A percentile compares a stretch with the other conserved stretches of the same genome.
These are phyloP conservation scores for Pogonocherus hispidulus DNA, from an alignment of 2,888 invertebrate genomes.

Conservation along the genomic window DNA sequence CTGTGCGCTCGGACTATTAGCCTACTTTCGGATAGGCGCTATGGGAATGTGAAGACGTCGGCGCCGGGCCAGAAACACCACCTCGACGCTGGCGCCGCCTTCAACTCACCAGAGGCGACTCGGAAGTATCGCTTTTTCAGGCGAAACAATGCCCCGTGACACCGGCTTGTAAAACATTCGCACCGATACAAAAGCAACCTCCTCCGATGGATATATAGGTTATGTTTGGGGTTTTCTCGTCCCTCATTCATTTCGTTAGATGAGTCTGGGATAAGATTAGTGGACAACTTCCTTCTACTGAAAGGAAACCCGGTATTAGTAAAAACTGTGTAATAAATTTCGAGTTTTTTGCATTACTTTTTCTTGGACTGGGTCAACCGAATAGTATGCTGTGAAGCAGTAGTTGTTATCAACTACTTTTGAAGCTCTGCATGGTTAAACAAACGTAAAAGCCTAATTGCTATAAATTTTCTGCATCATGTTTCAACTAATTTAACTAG, in stretches of 20 bases:
- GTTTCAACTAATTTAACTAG: too few species aligned
- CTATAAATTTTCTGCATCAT: too few species aligned
- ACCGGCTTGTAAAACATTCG: conserved; percentile 42
- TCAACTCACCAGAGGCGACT: conserved; percentile 40
- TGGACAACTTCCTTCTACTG: background rate
- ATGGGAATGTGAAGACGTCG: conserved; percentile 30
- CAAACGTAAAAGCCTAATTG: too few species aligned
- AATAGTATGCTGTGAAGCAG: background rate
- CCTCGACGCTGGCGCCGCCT: conserved; percentile 39
- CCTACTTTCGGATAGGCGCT: conserved; percentile 55
- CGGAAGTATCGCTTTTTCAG: conserved; percentile 41
- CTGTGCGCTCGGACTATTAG: conserved; percentile 36
- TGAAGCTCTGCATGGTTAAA: too few species aligned
- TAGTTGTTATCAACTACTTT: background rate
- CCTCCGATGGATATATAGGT: conserved; percentile 28
- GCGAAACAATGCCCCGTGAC: conserved; percentile 41
- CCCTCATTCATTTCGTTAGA: conserved; percentile 8
- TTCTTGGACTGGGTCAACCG: background rate
- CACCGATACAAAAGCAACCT: conserved; percentile 34
- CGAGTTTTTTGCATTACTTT: background rate
- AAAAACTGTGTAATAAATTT: conserved; percentile 4
- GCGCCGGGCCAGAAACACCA: conserved; percentile 38
- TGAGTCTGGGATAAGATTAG: conserved; percentile 1
- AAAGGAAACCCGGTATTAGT: background rate
- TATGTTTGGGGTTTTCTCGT: conserved; percentile 21